Conservation (phyloP, 2,113 vertebrate genomes). For the Tragelaphus buxtoni region DNA sequence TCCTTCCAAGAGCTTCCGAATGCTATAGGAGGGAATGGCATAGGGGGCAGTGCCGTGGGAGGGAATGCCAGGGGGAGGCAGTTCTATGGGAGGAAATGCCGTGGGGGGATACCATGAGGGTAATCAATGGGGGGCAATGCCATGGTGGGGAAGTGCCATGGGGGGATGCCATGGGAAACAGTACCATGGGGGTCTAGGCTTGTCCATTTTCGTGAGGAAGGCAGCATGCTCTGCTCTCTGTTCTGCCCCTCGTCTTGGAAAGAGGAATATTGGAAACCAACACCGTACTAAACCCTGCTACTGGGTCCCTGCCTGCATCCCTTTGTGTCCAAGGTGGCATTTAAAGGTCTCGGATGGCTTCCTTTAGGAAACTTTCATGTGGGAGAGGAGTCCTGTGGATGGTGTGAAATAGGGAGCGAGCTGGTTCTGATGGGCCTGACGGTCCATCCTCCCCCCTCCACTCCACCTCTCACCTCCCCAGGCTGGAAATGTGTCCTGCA, state of each 20-base stretch:
- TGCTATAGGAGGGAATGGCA: no score
- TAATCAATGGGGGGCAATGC: background rate
- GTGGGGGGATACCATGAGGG: background rate
- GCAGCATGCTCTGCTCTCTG: fast-evolving
- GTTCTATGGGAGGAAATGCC: background rate
- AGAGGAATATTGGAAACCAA: background rate
- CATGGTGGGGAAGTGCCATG: background rate
- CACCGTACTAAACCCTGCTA: fast-evolving
- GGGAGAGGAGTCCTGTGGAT: background rate
- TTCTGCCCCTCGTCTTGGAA: background rate
- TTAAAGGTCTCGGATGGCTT: background rate
- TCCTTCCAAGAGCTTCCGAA: background rate
- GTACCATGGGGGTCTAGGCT: no score
- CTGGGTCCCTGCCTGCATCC: background rate
- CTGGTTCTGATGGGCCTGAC: background rate
- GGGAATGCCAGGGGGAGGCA: background rate
- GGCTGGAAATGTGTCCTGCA: constrained; percentile 84
- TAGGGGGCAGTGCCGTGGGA: background rate
- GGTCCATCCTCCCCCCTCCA: background rate
- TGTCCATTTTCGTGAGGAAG: fast-evolving
- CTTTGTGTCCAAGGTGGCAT: background rate
- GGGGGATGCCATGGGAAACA: background rate
- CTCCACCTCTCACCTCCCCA: constrained; percentile 3
- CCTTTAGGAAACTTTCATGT: background rate
- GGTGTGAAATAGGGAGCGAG: background rate